Evolutionary conservation across 2,888 invertebrate genomes (phyloP), one percentile per base, ranked within the genome.

Genomic region (Temnothorax unifasciatus): DNA sequence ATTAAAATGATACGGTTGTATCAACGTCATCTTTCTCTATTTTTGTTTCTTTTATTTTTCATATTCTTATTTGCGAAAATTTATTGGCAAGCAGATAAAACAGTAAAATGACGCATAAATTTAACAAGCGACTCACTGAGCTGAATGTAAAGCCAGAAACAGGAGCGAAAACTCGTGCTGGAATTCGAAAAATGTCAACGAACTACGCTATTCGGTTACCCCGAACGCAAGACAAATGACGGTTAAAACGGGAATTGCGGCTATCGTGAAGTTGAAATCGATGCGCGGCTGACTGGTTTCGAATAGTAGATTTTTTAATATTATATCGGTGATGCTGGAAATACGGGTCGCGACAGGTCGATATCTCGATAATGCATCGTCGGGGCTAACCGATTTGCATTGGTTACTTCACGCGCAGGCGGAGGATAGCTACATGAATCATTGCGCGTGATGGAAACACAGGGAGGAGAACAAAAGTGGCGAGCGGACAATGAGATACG

Each of bases 1-100:
- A 92, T 92, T 91, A 92, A 89, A 88, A 6, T 34, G 34, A 88
- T 82, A 86, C 82, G 77, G 68, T 87, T 85, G 83, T 83, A 3
- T 47, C 29, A 5, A 47, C 1, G 4, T 5, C 9, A 18, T 47
- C 18, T 29, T 68, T 9, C 2, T 47, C 9, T 21, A 54, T 11
- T 50, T 38, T 38, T 64, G 47, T 21, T 21, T 3, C n/a, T 57
- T 21, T 59, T 71, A 13, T 66, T 29, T 44, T 18, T 34, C 11
- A 13, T 6, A 4, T 29, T 29, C 25, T 29, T 69, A 29, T 54
- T 61, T 50, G 3, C 47, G 13, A 8, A 73, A 57, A 13, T 73
- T 41, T 8, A 21, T 57, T 18, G 18, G 3, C 25, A 18, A 41
- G 15, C 38, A 71, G 41, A 25, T 41, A 57, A 73, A 73, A 57